Evolutionary conservation across 2,888 invertebrate genomes (phyloP).

Genomic region (Epinotia nisella): DNA sequence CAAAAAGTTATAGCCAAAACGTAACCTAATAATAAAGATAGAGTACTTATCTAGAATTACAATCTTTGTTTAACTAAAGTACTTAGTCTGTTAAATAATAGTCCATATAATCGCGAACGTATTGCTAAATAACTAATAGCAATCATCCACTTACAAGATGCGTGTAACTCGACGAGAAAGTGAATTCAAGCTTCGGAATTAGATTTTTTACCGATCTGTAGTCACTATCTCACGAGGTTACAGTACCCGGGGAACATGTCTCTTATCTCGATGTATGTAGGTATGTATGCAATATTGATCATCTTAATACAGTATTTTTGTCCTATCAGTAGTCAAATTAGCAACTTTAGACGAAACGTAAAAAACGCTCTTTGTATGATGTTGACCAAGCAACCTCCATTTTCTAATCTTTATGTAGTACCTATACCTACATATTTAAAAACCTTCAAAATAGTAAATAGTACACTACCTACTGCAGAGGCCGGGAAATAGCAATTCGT

Average conservation of each 20-base stretch:
- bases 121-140: constrained; percentile 22
- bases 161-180: constrained; percentile 40
- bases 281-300: neutral
- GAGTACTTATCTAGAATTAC: neutral
- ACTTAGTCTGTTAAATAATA: constrained; percentile 5
- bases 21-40: constrained; percentile 1
- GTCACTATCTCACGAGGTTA: constrained; percentile 26
- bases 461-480: too few species aligned
- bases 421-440: too few species aligned
- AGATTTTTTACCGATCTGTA: constrained; percentile 31
- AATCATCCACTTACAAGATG: constrained; percentile 33
- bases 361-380: too few species aligned
- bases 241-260: neutral
- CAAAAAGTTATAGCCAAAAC: neutral
- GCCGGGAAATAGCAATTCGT: too few species aligned
- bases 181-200: constrained; percentile 35
- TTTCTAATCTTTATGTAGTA: too few species aligned
- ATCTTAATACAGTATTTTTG: neutral
- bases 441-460: too few species aligned
- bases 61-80: neutral
- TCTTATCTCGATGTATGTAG: neutral
- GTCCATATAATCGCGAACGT: constrained; percentile 3
- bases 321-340: neutral
- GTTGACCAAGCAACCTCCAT: too few species aligned
- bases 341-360: too few species aligned